These are phyloP conservation scores for Otocyon megalotis DNA, from an alignment of 2,113 vertebrate species.

Conservation along the genomic window DNA sequence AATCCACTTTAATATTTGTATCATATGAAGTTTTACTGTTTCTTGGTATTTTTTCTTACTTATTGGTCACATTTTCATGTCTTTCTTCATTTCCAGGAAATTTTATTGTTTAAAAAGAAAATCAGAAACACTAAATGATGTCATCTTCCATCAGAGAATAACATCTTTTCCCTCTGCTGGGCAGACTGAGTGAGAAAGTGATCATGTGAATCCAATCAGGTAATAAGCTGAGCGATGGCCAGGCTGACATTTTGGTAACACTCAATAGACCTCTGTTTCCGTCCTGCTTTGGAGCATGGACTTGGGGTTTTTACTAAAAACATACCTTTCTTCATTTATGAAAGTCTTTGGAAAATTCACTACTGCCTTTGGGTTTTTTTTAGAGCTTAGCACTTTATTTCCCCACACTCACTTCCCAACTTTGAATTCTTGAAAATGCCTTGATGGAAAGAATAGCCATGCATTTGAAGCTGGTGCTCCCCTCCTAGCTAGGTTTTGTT, in stretches of 20 bases:
- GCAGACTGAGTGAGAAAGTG: not conserved
- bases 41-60: not conserved
- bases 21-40: not conserved
- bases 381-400: not conserved
- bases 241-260: not conserved
- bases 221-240: not conserved
- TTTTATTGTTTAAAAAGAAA: not conserved
- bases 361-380: not conserved
- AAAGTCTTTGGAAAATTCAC: not conserved
- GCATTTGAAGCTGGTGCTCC: not conserved
- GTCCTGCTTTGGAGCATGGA: not conserved
- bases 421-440: not conserved
- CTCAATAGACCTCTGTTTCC: not conserved
- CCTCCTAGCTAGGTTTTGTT: not conserved
- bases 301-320: not conserved
- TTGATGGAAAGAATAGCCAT: not conserved
- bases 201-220: not conserved
- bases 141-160: not conserved
- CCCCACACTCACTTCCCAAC: not conserved
- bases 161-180: not conserved
- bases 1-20: not conserved
- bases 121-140: not conserved
- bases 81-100: not conserved
- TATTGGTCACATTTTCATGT: not conserved
- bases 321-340: not conserved